Base-by-base conservation (phyloP, 35 echinoderm and acorn worm genomes). In the Apostichopus japonicus region DNA sequence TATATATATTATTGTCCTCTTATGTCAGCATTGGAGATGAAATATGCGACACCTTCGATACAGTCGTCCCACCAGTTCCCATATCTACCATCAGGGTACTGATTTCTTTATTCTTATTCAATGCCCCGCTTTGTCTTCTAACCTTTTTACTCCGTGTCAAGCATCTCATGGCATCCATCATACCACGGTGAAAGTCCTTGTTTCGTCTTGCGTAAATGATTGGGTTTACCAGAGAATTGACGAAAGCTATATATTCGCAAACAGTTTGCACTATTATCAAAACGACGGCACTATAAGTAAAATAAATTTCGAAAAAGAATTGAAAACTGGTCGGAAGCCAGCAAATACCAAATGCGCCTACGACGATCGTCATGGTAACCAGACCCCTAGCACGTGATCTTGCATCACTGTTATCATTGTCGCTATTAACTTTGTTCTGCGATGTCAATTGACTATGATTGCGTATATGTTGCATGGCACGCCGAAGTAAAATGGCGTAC, bases 241-340 rank as follows among this genome's bases (percentile, higher is more conserved):
- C 62, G 24, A 89, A 89, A 44, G 86, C 86, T 4, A 51, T 6
- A 65, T 89, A 89, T 51, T 89, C 86, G 86, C 61, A 67, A 9
- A 72, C 1, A 22, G 24, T 72, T 73, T 89, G 86, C 1, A 89
- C 67, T 8, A 89, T 5, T 54, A 89, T 65, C 24, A 89, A 6
- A n/a, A 24, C 52, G 15, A 65, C 10, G 21, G 10, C 21, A 72
- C n/a, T 73, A 44, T 89, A 89, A 14, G 44, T 5, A 63, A 71
- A 89, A 89, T 89, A 89, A 33, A 89, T 44, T 27, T 89, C 86
- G 23, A 65, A 89, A 19, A 89, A 51, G 62, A 89, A 89, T 51
- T 89, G 86, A 72, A 89, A 89, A 72, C 86, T 89, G 17, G 86
- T 89, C 8, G 86, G 86, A 6, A 89, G 17, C 86, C 86, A 89